A percentile compares a stretch with the other conserved stretches of the same genome.
Conservation (phyloP, 2,113 vertebrate genomes). For the Heptranchias perlo region DNA sequence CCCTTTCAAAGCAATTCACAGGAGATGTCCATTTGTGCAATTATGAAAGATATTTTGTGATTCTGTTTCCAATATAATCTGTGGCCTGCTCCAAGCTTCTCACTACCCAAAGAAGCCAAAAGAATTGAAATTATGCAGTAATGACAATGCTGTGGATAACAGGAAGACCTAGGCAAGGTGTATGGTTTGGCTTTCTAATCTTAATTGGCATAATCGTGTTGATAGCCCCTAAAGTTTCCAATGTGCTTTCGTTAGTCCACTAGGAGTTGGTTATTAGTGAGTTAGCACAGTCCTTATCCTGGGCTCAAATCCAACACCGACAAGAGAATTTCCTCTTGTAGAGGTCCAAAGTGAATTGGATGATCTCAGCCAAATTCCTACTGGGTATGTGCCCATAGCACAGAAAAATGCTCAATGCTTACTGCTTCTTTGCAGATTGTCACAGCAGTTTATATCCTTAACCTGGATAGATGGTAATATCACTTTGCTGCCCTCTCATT, state of each 20-base stretch:
- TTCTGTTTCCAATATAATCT: not conserved
- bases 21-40: not conserved
- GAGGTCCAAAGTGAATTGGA: not conserved
- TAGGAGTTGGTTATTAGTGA: not conserved
- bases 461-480: not conserved
- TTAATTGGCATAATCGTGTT: not conserved
- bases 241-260: not conserved
- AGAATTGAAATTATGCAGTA: not conserved
- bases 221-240: not conserved
- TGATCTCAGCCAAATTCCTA: not conserved
- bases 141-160: not conserved
- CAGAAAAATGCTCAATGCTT: not conserved
- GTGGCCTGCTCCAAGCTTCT: not conserved
- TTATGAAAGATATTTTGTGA: not conserved
- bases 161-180: not conserved
- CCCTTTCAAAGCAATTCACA: not conserved
- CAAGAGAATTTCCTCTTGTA: not conserved
- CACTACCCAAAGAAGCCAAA: not conserved
- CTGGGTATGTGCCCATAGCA: too few species aligned
- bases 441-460: not conserved
- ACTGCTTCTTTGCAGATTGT: not conserved
- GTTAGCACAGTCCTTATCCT: not conserved
- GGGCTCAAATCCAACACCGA: not conserved
- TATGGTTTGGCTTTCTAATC: not conserved
- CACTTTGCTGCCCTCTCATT: too few species aligned